These are phyloP conservation scores for Antitype chi DNA, from an alignment of 2,888 invertebrate species.

Conservation along the genomic window DNA sequence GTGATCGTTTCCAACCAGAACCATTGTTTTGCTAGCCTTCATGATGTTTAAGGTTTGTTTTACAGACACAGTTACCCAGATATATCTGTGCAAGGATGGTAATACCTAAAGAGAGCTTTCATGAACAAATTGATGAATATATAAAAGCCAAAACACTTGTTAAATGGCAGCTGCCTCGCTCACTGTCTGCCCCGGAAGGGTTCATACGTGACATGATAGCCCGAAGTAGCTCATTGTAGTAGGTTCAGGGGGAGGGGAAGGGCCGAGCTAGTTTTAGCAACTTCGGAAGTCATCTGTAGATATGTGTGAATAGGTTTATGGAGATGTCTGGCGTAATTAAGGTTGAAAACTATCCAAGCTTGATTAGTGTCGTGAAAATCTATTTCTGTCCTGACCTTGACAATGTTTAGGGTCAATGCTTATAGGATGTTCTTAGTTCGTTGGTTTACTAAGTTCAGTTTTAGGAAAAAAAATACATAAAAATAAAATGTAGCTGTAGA, in stretches of 20 bases:
- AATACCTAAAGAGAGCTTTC: not conserved
- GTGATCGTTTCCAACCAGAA: too few relatives aligned
- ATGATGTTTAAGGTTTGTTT: too few relatives aligned
- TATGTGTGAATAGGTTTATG: slow-evolving; percentile 17
- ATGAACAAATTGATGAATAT: not conserved
- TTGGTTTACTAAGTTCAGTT: too few relatives aligned
- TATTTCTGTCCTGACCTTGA: not conserved
- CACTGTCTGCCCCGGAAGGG: slow-evolving; percentile 40
- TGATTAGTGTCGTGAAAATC: not conserved
- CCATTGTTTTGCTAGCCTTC: too few relatives aligned
- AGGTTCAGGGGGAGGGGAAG: not conserved
- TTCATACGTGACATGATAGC: slow-evolving; percentile 18
- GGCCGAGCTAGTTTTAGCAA: slow-evolving; percentile 11
- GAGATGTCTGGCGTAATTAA: slow-evolving; percentile 7
- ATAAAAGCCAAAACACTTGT: slow-evolving; percentile 21
- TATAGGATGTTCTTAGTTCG: not conserved
- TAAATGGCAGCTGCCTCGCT: not conserved
- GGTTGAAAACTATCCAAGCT: not conserved
- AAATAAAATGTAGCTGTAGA: too few relatives aligned
- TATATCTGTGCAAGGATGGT: too few relatives aligned
- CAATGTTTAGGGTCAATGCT: not conserved
- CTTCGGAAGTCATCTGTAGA: slow-evolving; percentile 20
- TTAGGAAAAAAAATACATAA: too few relatives aligned
- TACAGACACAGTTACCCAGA: too few relatives aligned
- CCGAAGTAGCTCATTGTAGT: not conserved